Conservation (phyloP, 1,140 invertebrate genomes). For the Drosophila quadrilineata region DNA sequence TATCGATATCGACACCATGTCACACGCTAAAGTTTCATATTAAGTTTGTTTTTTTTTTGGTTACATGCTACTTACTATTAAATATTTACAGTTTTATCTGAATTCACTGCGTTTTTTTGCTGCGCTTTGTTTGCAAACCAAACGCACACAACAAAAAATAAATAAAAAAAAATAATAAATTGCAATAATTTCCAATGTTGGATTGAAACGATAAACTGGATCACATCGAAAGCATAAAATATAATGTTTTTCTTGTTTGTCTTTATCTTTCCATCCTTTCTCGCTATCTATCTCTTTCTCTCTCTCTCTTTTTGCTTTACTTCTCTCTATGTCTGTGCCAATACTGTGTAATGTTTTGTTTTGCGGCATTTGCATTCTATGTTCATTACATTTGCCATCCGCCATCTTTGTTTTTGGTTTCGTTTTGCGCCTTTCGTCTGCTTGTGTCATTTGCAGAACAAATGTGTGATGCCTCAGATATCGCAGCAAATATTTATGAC, state of each 20-base stretch:
- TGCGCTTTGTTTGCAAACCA: conserved; percentile 55
- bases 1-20: no score
- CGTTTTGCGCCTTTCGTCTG: conserved; percentile 12
- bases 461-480: conserved; percentile 80
- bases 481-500: conserved; percentile 75
- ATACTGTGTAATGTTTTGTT: no score
- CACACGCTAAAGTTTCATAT: no score
- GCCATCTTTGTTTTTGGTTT: conserved; percentile 6
- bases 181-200: conserved; percentile 54
- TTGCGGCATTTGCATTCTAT: no score
- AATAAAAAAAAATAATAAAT: no score
- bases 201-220: conserved; percentile 18
- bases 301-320: conserved; percentile 13
- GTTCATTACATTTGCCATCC: no score
- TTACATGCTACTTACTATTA: not conserved
- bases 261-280: conserved; percentile 13
- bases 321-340: conserved; percentile 29
- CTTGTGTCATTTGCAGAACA: conserved; percentile 67
- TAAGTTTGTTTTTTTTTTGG: not conserved
- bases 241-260: conserved; percentile 31
- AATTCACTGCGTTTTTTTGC: conserved; percentile 49
- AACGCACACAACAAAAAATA: no score
- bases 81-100: conserved; percentile 4
- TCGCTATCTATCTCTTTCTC: conserved; percentile 1
- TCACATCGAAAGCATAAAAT: conserved; percentile 4